Base-by-base conservation (phyloP, 2,888 invertebrate genomes). In the Amaurobius ferox region DNA sequence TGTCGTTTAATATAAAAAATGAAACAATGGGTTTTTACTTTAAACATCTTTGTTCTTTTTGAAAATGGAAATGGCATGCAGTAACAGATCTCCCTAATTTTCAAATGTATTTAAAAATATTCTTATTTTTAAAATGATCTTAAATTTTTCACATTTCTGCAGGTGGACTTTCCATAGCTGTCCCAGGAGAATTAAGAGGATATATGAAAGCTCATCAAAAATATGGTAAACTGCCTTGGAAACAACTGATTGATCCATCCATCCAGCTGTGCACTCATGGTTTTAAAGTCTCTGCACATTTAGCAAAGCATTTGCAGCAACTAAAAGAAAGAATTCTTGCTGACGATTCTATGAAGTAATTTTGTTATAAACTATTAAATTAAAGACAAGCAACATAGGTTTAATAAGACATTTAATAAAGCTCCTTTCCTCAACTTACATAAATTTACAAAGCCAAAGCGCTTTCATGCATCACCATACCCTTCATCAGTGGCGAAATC, bases 101-200 rank as follows among this genome's bases (percentile, higher is more conserved):
- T 88, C 91, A 0, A 90, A 90, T 11, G 91, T 92, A 64, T 91
- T 94, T 6, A 89, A 90, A 80, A 92, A 91, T 91, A 94, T 94
- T 94, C 89, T 87, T 64, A 9, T 35, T 9, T 9, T 9, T 9
- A 35, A 35, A 35, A 7, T 35, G 9, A 35, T 35, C 35, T 7
- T 35, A 9, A 9, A 7, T 9, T 35, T 35, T 35, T 35, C 9
- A 7, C 9, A 7, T 9, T 7, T 35, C 5, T 28, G 13, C 61
- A 90, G 92, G 92, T 77, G 91, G 90, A 0, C 79, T 94, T 89
- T 94, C 97, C 0, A 93, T 95, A 19, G 98, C 95, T 13, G 95
- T 98, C 23, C 98, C 98, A 0, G 97, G 97, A 11, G 98, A 98
- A 91, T 91, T 98, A n/a, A 92, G 93, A 83, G 98, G 98, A 0